Evolutionary conservation across 30 jellyfish, hydroid and myxozoan species (phyloP), one percentile per base, ranked within the genome.

Genomic region (Chrysaora quinquecirrha): DNA sequence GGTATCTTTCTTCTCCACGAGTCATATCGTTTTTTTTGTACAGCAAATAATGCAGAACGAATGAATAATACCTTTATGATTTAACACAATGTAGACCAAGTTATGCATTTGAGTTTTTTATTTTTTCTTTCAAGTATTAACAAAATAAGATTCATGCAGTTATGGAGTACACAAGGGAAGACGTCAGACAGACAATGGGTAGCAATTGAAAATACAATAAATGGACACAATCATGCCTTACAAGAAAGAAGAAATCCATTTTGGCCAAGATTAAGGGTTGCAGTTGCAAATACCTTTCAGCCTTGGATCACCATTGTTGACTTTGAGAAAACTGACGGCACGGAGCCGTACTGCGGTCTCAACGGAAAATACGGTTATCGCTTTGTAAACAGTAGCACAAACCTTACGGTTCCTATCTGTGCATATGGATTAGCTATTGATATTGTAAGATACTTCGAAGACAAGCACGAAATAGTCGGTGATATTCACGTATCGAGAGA

Each of bases 291-390:
- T 14, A 38, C 54, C 54, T 38, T 38, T 38, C 54, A 38, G 14
- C 54, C 54, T 3, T 38, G 54, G 54, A 14, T 38, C 6, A 38
- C 54, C 14, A 38, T 38, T 38, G 14, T 38, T 14, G 54, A 38
- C 14, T 38, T 38, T 38, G 54, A 38, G 11, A 38, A 38, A 38
- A 38, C 54, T 3, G 54, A 38, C 14, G 11, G 14, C 6, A 6
- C 11, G 11, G 54, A 38, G 25, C 68, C 68, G 7, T 52, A 10
- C 7, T 52, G 68, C 29, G 68, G 68, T 20, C 24, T 52, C 6
- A 4, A 16, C 68, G 68, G 68, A 10, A 52, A 52, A 19, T 52
- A 52, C 29, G 68, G 68, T 25, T 52, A 52, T 52, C 24, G 68
- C 24, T 52, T 4, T 20, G 19, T 2, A 25, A 52, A 52, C 29